Base-by-base conservation (phyloP, 2,888 invertebrate species). In the Cephus pygmeus region DNA sequence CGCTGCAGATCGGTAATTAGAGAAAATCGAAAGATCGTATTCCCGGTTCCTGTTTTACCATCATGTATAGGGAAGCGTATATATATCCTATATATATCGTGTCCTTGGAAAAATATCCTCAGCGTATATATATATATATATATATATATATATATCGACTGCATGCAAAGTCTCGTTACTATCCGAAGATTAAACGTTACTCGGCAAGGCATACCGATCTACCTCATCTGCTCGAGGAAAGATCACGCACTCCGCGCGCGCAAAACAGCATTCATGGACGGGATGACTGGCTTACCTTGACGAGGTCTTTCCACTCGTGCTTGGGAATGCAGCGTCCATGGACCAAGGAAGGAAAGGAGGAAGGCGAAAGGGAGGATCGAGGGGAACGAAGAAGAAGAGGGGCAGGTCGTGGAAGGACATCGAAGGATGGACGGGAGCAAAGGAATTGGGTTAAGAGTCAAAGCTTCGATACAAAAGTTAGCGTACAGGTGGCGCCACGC, bases 291-390 rank as follows among this genome's bases (percentile, higher is more conserved):
- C 89, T 90, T 89, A 87, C 90, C 90, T 90, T 90, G 90, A 87
- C 88, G 90, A 86, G 90, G 90, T 90, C 90, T 86, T 90, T 90
- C 90, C 90, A 89, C 90, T 89, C 88, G 85, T 80, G 80, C 87
- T 83, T 85, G 83, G 88, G 90, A 89, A 89, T 90, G 90, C 88
- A 85, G 85, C 83, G 84, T 82, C 83, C 82, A 31, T 76, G 33
- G 79, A 6, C 74, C 79, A 80, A 83, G 76, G 75, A 73, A 69
- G 79, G 74, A 73, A 73, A 76, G 76, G 75, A 68, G 73, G n/a
- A 68, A 36, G 69, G 30, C 69, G 75, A 79, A 76, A 56, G 75
- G 73, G 35, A 73, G 71, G 23, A 36, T 23, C 23, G 56, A 68
- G 76, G 35, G 69, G 69, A 75, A 31, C 35, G 76, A 79, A 76